Conservation (phyloP, 2,888 invertebrate genomes). For the Scelioninae gen. 2 region DNA sequence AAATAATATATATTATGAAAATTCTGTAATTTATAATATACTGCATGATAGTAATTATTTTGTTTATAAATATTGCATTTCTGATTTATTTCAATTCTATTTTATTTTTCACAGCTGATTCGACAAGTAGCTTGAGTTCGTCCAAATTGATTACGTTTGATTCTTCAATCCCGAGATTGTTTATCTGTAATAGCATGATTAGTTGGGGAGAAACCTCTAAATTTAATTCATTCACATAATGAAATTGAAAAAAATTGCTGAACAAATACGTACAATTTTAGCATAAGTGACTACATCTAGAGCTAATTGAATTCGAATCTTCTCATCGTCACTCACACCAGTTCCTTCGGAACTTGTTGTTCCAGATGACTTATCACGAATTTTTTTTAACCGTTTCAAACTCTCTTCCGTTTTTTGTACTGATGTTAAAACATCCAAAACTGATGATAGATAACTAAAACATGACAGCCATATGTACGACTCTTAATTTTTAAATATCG, state of each 20-base stretch:
- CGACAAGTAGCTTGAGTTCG: conserved; percentile 80
- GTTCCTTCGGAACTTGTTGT: conserved; percentile 76
- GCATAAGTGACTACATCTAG: conserved; percentile 89
- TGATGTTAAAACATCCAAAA: conserved; percentile 92
- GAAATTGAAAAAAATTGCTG: not conserved
- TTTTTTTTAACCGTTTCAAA: conserved; percentile 90
- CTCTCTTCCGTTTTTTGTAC: conserved; percentile 98
- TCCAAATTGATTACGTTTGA: conserved; percentile 79
- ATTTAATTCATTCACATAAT: not conserved
- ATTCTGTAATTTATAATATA: no score
- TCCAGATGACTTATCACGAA: conserved; percentile 79
- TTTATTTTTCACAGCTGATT: conserved; percentile 77
- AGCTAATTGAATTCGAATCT: conserved; percentile 92
- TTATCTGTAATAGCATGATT: no score
- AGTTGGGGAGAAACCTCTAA: conserved; percentile 62
- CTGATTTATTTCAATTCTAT: conserved; percentile 59
- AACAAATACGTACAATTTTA: conserved; percentile 75
- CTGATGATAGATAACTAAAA: conserved; percentile 82
- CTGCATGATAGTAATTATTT: no score
- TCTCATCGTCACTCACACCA: conserved; percentile 92
- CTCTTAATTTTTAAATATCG: not conserved
- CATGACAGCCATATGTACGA: no score
- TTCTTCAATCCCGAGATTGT: conserved; percentile 76
- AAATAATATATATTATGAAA: no score
- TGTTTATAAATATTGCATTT: no score